Evolutionary conservation across 2,113 vertebrate species (phyloP), one percentile per base, ranked within the genome.

Genomic region (Psittacula cyanocephala): DNA sequence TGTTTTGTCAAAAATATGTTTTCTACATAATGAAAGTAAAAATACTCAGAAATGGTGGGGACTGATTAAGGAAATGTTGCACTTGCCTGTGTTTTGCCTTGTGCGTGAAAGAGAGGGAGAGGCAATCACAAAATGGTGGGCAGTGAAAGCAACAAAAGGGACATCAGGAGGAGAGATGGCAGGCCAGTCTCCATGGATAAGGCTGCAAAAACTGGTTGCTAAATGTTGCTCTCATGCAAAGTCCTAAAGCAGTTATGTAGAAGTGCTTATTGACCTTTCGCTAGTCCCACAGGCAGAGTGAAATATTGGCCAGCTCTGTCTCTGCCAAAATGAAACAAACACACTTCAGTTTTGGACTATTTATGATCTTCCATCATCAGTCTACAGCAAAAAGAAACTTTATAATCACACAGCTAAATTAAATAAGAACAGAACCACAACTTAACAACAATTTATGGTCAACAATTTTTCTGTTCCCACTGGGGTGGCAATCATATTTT

Each of bases 231-330:
- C 59, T 60, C 70, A 88, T 74, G 84, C 50, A 88, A 88, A 94
- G 53, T 80, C 81, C 70, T 41, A 31, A 88, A 95, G 82, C 37
- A 68, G 46, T 94, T 91, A 24, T n/a, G 2, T 53, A 41, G 50
- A 43, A 70, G 43, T 29, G 63, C 90, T 96, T 91, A 49, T 93
- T 94, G 87, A 95, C 81, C 85, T 91, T 93, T 77, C 75, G 55
- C n/a, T 60, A 74, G 77, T 88, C 81, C 89, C 88, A 64, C 18
- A 77, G 85, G 88, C 60, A 86, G 88, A 47, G 24, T 86, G 71
- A 95, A 95, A 89, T 93, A 93, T 49, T 81, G 79, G 29, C 62
- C 88, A 71, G 25, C 46, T 83, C 65, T 62, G 22, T 91, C 80
- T 90, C 67, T 85, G 78, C 47, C 25, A 60, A 90, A 94, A 91